Evolutionary conservation across 2,113 vertebrate genomes (phyloP), one percentile per base, ranked within the genome.

Genomic region (Himantopus leucocephalus): DNA sequence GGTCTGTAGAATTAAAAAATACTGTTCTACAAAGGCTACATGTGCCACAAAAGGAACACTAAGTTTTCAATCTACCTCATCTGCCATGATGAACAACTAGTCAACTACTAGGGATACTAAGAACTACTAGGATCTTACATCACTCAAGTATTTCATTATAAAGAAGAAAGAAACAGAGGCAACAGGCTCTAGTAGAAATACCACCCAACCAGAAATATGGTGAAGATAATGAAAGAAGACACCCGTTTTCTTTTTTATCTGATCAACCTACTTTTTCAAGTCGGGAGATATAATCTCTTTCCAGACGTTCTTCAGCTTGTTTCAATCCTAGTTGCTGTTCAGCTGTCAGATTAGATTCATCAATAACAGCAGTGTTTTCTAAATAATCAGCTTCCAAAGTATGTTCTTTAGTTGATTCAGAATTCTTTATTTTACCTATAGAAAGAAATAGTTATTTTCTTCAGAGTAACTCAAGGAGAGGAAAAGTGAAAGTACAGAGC

Each of bases 311-410:
- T 98, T 99, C 99, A 10, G 99, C 99, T 98, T 99, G 99, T 96
- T 98, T 99, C 97, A 99, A 99, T 79, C 99, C 99, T 92, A 99
- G 98, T 95, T 99, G 99, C 93, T 99, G 99, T 96, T 99, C 99
- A 43, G 97, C 97, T 85, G 98, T 99, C 88, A 99, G 96, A 53
- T 96, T 95, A 30, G 97, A 98, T 47, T 99, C 99, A 91, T 99
- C 99, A 97, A 97, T 97, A 52, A 96, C 75, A 90, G 97, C 90
- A 67, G 97, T 85, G 66, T 96, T 98, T 98, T 98, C 98, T 96
- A 98, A 97, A 96, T 98, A 97, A 55, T 98, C 97, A 80, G 67
- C 95, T 95, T 98, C 98, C 90, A 97, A 97, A 95, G 89, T 58
- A 88, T 97, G 97, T 74, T 98, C 93, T 97, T 98, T 98, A 87